A percentile compares a stretch with the other conserved stretches of the same genome.
Evolutionary conservation across 2,797 vertebrate genomes (phyloP).

Genomic region (Silurus lanzhouensis): DNA sequence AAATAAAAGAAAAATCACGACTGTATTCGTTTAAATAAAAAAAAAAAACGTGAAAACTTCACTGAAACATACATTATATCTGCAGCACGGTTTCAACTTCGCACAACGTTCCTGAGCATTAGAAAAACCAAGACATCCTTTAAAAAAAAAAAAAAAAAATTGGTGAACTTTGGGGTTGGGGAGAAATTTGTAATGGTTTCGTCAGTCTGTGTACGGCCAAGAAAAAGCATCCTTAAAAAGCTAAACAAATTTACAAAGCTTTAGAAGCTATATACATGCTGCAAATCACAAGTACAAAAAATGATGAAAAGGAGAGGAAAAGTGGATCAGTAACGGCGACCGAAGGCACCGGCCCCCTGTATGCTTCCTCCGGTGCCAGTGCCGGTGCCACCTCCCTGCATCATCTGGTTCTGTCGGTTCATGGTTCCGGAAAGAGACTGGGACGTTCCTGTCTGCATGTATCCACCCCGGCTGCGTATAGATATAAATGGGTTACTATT

Average conservation of each 20-base stretch:
- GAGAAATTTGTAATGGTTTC: constrained; percentile 28
- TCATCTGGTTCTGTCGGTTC: constrained; percentile 78
- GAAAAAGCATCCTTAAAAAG: constrained; percentile 48
- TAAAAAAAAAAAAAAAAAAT: constrained; percentile 15
- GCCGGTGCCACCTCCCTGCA: constrained; percentile 65
- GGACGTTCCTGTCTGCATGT: constrained; percentile 79
- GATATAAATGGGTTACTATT: constrained; percentile 10
- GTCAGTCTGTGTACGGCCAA: constrained; percentile 27
- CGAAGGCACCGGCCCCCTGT: constrained; percentile 79
- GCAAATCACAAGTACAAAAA: constrained; percentile 33
- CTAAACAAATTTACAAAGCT: constrained; percentile 52
- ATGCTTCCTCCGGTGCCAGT: constrained; percentile 52
- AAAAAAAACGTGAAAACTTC: constrained; percentile 15
- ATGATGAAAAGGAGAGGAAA: neutral
- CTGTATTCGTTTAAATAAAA: constrained; percentile 15
- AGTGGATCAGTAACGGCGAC: constrained; percentile 73
- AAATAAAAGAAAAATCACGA: neutral
- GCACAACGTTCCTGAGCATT: constrained; percentile 56
- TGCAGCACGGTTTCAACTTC: constrained; percentile 35
- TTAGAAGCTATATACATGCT: constrained; percentile 54
- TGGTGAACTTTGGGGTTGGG: constrained; percentile 3
- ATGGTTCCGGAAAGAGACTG: constrained; percentile 77
- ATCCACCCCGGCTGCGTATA: constrained; percentile 77
- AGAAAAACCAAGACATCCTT: constrained; percentile 23
- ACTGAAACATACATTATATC: constrained; percentile 23